A percentile compares a stretch with the other conserved stretches of the same genome.
Evolutionary conservation across 53 echinoderm and acorn worm species (phyloP).

Genomic region (Apostichopus leukothele): DNA sequence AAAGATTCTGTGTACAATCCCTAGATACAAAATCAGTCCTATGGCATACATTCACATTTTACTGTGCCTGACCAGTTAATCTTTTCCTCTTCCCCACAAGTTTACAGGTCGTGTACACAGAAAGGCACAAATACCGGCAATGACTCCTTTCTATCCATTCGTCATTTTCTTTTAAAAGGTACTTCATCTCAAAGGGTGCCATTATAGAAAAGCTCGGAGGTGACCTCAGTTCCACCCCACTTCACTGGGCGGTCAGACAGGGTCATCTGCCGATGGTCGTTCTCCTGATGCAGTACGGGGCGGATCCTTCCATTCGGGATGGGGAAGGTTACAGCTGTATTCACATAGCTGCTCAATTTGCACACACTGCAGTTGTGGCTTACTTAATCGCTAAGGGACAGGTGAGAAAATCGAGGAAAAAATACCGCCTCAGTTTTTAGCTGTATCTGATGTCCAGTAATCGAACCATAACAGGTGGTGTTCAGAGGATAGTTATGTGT

Average conservation of each 20-base stretch:
- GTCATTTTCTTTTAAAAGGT: constrained; percentile 49
- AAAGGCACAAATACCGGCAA: constrained; percentile 82
- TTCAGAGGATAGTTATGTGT: no score
- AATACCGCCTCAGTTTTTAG: no score
- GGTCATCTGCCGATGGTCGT: constrained; percentile 96
- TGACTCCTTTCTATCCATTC: constrained; percentile 44
- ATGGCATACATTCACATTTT: no score
- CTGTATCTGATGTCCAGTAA: no score
- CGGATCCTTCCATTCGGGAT: constrained; percentile 82
- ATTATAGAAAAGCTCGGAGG: constrained; percentile 87
- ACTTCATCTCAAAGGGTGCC: constrained; percentile 79
- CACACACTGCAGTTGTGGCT: constrained; percentile 88
- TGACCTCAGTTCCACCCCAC: constrained; percentile 88
- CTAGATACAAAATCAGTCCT: no score
- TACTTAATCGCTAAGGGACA: constrained; percentile 95
- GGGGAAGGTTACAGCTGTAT: constrained; percentile 85
- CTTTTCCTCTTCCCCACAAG: constrained; percentile 64
- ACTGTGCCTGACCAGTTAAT: no score
- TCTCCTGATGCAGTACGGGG: constrained; percentile 88
- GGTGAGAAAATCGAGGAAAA: constrained; percentile 9
- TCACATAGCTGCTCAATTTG: constrained; percentile 91
- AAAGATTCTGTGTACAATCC: no score
- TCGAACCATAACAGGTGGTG: no score
- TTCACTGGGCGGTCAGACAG: constrained; percentile 95
- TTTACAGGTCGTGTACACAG: constrained; percentile 77